Percentiles rank a stretch among this genome's conserved stretches.
phyloP scores from a whole-genome alignment of 2,888 invertebrate genomes.

The Leucoma salicis region DNA sequence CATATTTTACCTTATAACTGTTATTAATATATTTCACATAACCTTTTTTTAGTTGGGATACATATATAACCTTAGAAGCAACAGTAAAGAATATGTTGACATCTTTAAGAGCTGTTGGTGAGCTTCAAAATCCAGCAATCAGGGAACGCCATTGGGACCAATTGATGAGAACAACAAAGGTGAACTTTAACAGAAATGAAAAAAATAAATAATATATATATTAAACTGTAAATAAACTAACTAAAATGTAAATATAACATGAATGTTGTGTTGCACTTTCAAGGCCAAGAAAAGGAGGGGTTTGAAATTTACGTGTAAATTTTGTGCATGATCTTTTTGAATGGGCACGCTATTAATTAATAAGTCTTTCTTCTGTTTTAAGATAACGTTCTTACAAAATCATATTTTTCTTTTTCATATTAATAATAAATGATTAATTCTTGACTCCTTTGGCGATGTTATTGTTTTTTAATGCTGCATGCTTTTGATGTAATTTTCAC shows the following conservation, averaged over 20 bases:
- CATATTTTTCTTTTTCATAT: background rate
- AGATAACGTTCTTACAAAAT: background rate
- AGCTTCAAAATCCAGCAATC: constrained; percentile 97
- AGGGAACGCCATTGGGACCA: constrained; percentile 98
- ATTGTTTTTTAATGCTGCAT: constrained; percentile 23
- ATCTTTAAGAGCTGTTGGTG: constrained; percentile 96
- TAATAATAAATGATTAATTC: background rate
- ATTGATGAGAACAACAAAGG: constrained; percentile 97
- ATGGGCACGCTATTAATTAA: constrained; percentile 20
- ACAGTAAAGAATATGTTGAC: constrained; percentile 98
- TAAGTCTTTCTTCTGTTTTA: background rate
- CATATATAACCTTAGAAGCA: constrained; percentile 92
- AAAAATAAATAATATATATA: constrained; percentile 28
- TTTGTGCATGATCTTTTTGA: constrained; percentile 42
- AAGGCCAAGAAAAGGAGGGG: constrained; percentile 32
- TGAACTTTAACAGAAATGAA: constrained; percentile 51
- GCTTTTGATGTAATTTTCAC: constrained; percentile 35
- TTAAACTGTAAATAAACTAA: constrained; percentile 49
- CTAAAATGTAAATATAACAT: constrained; percentile 41
- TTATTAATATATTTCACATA: background rate
- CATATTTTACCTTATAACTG: background rate
- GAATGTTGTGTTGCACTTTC: constrained; percentile 42
- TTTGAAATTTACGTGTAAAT: constrained; percentile 38
- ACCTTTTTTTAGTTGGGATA: constrained; percentile 87
- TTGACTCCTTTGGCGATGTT: background rate